phyloP scores from a whole-genome alignment of 2,113 vertebrate species.

The Mobula birostris region DNA sequence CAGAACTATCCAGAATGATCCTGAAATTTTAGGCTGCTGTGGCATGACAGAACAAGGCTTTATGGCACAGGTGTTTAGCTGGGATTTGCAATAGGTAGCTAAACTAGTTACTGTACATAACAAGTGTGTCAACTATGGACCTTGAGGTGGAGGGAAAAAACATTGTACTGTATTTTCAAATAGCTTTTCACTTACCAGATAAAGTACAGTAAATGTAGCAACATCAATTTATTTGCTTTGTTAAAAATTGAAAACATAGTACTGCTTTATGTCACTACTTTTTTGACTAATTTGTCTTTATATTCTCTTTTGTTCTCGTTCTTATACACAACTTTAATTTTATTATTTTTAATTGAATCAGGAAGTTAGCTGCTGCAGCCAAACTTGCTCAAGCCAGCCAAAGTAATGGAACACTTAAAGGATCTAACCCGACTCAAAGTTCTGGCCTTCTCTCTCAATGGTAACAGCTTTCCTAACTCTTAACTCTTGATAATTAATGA shows the following conservation, averaged over 20 bases:
- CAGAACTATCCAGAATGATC: background rate
- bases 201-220: background rate
- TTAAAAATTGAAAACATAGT: background rate
- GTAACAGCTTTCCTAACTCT: constrained; percentile 56
- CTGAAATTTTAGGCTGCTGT: background rate
- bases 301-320: background rate
- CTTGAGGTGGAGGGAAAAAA: background rate
- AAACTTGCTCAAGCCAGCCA: constrained; percentile 92
- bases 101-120: background rate
- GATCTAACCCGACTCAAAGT: constrained; percentile 75
- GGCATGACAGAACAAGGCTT: background rate
- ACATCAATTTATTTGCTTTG: background rate
- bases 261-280: too few species aligned
- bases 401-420: constrained; percentile 91
- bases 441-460: constrained; percentile 85
- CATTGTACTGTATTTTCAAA: too few species aligned
- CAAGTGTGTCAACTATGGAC: too few species aligned
- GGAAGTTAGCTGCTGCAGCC: constrained; percentile 92
- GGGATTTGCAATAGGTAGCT: background rate
- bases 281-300: background rate
- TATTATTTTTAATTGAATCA: constrained; percentile 56
- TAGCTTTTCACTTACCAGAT: background rate
- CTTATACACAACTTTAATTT: background rate
- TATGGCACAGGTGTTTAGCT: too few species aligned
- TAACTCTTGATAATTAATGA: constrained; percentile 1